Evolutionary conservation across 2,797 vertebrate species (phyloP).

Genomic region (Botia almorhae): DNA sequence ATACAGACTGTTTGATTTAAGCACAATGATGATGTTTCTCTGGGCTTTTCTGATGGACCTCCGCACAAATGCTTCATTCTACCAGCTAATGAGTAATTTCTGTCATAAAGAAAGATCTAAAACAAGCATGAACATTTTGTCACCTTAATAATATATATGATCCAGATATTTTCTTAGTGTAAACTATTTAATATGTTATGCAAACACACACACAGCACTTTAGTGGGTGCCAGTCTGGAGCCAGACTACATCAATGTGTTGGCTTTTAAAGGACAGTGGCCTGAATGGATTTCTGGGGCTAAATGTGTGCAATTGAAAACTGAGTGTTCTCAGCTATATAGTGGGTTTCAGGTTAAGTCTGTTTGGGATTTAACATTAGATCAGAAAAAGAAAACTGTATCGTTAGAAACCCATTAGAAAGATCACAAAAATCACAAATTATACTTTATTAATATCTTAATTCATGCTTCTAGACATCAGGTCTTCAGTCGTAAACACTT

Average conservation of each 20-base stretch:
- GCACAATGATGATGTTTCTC: conserved; percentile 18
- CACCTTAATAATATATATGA: conserved; percentile 4
- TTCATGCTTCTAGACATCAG: not conserved
- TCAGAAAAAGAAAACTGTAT: not conserved
- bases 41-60: conserved; percentile 14
- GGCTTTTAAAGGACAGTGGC: not conserved
- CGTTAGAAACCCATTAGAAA: not conserved
- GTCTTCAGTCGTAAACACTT: no score
- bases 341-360: not conserved
- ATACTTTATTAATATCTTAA: no score
- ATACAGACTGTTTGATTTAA: not conserved
- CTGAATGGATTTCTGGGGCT: conserved; percentile 9
- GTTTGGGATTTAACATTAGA: not conserved
- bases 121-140: not conserved
- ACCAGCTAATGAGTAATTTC: conserved; percentile 34
- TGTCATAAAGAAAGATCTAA: not conserved
- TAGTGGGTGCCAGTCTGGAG: not conserved
- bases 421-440: not conserved
- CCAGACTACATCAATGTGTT: conserved; percentile 7
- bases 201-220: conserved; percentile 18
- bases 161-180: conserved; percentile 19
- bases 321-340: not conserved
- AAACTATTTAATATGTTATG: not conserved
- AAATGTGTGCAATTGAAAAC: not conserved
- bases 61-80: conserved; percentile 33